Base-by-base conservation (phyloP, 2,888 invertebrate genomes). In the Congeria kusceri region DNA sequence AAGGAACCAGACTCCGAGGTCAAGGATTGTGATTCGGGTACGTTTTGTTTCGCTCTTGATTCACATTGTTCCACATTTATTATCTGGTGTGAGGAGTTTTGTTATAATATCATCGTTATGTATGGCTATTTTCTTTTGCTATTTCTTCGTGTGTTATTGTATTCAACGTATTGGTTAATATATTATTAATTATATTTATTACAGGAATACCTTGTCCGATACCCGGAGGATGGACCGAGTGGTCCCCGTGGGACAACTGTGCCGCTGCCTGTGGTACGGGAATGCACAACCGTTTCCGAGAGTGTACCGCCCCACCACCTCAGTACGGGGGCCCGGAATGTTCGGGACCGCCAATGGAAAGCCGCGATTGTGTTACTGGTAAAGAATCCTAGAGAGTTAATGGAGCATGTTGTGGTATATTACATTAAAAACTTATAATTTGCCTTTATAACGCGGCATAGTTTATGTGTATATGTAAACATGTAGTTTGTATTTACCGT, bases 211-310 rank as follows among this genome's bases (percentile, higher is more conserved):
- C 23, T 20, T 77, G 77, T 47, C 71, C 77, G 0, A 47, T 77
- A 20, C 61, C 65, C 39, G 77, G 77, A 3, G 49, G 44, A 4
- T 82, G 82, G 82, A 59, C 73, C 28, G 28, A 11, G 3, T 79
- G 78, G 82, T 25, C 58, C n/a, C 46, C 44, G 11, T 79, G 70
- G 71, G 44, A 29, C 13, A 3, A 20, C 11, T 80, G 80, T 61
- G 57, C 53, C 7, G 67, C 49, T 13, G 58, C 65, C 9, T 83
- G 83, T 64, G 80, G 80, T 11, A 56, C 58, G 11, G 77, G 83
- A 1, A 29, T 47, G 18, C 61, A 53, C 27, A 56, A 13, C 25
- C 53, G 80, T 3, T 28, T 63, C 20, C 68, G 83, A 28, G 25
- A 44, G n/a, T 83, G 83, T 32, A 46, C 62, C 9, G 49, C 67